phyloP scores from a whole-genome alignment of 2,797 vertebrate genomes.

The Malacoraja senta region DNA sequence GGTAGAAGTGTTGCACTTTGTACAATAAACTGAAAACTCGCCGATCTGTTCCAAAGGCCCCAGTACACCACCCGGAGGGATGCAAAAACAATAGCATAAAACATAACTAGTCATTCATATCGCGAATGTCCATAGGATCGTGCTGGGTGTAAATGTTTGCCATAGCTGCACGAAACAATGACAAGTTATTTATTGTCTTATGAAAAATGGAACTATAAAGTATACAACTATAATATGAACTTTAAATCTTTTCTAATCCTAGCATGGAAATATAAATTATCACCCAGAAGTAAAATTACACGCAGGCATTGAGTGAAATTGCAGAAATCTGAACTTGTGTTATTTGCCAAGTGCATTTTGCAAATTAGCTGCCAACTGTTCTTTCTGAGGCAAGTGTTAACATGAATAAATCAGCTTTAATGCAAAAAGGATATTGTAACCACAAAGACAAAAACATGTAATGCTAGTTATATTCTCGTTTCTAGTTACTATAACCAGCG shows the following conservation, averaged over 20 bases:
- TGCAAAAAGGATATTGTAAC: not conserved
- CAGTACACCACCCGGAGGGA: not conserved
- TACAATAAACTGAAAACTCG: not conserved
- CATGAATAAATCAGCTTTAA: not conserved
- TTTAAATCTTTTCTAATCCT: too few species aligned
- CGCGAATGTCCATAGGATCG: not conserved
- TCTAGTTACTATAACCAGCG: not conserved
- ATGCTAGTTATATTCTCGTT: not conserved
- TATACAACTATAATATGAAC: too few species aligned
- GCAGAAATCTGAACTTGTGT: not conserved
- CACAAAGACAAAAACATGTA: not conserved
- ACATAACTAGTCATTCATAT: not conserved
- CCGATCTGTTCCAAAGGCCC: not conserved
- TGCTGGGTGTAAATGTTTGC: not conserved
- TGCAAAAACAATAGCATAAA: too few species aligned
- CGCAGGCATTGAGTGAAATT: too few species aligned
- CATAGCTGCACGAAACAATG: too few species aligned
- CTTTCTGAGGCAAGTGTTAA: not conserved
- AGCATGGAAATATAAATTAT: too few species aligned
- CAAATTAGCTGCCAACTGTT: not conserved
- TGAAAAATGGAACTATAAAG: too few species aligned
- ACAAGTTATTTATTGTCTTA: not conserved
- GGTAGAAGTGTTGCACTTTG: not conserved
- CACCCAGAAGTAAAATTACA: not conserved
- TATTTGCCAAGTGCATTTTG: not conserved